These are phyloP conservation scores for Chaetorhynchus papuensis DNA, from an alignment of 2,113 vertebrate species.

Conservation along the genomic window DNA sequence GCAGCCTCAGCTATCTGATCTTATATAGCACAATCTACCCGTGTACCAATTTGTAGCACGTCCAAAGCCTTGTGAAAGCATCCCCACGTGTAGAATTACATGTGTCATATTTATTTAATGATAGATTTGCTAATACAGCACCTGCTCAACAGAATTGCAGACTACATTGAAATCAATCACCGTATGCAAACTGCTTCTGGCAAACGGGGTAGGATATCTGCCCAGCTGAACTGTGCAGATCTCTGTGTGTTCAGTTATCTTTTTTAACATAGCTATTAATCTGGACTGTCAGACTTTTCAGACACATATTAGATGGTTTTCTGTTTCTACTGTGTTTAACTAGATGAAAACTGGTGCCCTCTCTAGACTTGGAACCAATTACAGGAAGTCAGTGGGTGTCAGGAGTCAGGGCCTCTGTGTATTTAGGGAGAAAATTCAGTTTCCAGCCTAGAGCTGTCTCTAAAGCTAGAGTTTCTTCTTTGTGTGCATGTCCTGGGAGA, in stretches of 20 bases:
- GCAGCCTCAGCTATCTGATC: constrained; percentile 9
- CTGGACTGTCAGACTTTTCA: background rate
- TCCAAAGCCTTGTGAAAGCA: constrained; percentile 8
- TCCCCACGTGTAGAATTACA: constrained; percentile 1
- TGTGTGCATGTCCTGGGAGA: background rate
- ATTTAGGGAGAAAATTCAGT: background rate
- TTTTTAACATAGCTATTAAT: background rate
- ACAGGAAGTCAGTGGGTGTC: background rate
- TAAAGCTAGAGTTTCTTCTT: background rate
- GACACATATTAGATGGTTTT: background rate
- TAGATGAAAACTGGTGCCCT: background rate
- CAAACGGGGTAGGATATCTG: background rate
- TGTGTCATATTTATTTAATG: constrained; percentile 60
- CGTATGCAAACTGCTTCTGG: background rate
- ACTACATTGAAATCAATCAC: background rate
- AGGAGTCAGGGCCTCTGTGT: background rate
- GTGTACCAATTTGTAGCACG: background rate
- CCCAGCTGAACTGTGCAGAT: background rate
- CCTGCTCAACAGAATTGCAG: background rate
- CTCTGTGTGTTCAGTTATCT: background rate
- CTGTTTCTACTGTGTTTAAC: background rate
- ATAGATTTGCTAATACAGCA: constrained; percentile 14
- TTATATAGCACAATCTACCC: background rate
- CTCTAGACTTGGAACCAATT: background rate
- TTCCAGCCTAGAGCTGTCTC: background rate